These are phyloP conservation scores for Trypoxylus dichotomus DNA, from an alignment of 1,140 invertebrate species.

Conservation along the genomic window DNA sequence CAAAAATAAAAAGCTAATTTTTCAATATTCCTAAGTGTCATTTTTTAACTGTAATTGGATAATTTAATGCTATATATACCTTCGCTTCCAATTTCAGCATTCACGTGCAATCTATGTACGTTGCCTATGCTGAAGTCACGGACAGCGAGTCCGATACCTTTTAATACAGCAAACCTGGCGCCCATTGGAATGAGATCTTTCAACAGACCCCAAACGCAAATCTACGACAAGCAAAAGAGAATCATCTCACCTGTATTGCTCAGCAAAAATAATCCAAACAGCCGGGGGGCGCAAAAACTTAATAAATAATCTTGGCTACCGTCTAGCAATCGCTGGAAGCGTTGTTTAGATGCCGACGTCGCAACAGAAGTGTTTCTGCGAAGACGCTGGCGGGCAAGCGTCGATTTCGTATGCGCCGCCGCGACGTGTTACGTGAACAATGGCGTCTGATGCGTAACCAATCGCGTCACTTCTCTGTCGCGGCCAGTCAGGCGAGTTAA, in stretches of 20 bases:
- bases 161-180: background rate
- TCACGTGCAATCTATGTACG: too few relatives aligned
- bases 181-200: background rate
- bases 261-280: slow-evolving; percentile 25
- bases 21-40: too few relatives aligned
- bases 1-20: too few relatives aligned
- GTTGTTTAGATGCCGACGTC: slow-evolving; percentile 41
- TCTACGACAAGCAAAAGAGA: background rate
- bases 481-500: slow-evolving; percentile 45
- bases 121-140: too few relatives aligned
- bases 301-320: slow-evolving; percentile 12
- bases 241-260: background rate
- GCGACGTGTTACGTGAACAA: slow-evolving; percentile 46
- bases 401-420: slow-evolving; percentile 46
- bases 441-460: slow-evolving; percentile 48
- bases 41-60: too few relatives aligned
- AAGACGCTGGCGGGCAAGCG: slow-evolving; percentile 42
- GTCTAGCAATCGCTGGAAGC: slow-evolving; percentile 35
- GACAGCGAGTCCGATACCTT: too few relatives aligned
- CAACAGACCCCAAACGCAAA: background rate
- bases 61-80: too few relatives aligned
- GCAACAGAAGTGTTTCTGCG: slow-evolving; percentile 44
- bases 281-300: background rate
- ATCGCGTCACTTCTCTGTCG: slow-evolving; percentile 45
- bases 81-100: too few relatives aligned